Evolutionary conservation across 2,888 invertebrate genomes (phyloP).

Genomic region (Spatulosminthurus flaviceps): DNA sequence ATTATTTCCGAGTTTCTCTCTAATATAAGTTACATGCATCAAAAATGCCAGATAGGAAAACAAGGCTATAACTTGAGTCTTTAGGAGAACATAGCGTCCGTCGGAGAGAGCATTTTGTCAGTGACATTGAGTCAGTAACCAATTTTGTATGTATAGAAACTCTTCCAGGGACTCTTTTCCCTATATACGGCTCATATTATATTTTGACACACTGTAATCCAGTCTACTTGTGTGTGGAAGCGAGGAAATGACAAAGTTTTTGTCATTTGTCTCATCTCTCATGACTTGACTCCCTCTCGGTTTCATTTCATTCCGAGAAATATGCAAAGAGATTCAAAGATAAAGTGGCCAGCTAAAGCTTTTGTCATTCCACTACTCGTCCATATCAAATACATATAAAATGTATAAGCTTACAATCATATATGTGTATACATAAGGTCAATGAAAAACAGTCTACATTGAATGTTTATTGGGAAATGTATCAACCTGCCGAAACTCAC

Average conservation of each 20-base stretch:
- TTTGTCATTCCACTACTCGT: background rate
- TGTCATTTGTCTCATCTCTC: conserved; percentile 53
- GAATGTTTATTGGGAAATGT: conserved; percentile 9
- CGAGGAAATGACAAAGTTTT: conserved; percentile 50
- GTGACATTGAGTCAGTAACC: background rate
- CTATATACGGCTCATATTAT: background rate
- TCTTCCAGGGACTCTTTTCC: background rate
- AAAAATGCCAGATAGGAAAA: background rate
- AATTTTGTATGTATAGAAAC: background rate
- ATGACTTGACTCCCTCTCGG: conserved; percentile 38
- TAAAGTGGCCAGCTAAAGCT: conserved; percentile 43
- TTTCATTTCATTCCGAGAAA: conserved; percentile 36
- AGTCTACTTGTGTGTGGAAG: conserved; percentile 21
- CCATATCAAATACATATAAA: too few relatives aligned
- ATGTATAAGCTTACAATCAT: too few relatives aligned
- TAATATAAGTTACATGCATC: background rate
- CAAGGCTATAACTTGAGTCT: background rate
- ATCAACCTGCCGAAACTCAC: conserved; percentile 30
- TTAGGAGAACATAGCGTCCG: background rate
- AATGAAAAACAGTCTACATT: background rate
- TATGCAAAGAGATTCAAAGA: conserved; percentile 57
- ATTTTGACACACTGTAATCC: background rate
- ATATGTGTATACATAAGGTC: too few relatives aligned
- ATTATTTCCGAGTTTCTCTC: conserved; percentile 3
- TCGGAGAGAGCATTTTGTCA: background rate